Conservation (phyloP, 1,140 invertebrate species). For the Sycophaga agraensis region DNA sequence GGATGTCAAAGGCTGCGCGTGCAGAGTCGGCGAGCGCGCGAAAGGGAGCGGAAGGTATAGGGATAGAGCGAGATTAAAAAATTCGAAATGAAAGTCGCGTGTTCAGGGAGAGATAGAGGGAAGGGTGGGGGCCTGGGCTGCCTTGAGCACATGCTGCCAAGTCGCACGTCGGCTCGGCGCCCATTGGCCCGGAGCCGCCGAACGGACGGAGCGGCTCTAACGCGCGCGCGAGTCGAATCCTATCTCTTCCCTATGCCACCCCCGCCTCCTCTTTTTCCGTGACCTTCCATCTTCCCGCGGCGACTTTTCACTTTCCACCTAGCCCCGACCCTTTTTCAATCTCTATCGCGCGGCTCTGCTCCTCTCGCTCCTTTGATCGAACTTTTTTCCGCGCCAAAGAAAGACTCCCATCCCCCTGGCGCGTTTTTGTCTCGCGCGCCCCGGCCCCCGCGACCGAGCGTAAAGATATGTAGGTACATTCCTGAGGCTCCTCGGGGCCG, state of each 20-base stretch:
- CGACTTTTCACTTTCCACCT: slow-evolving; percentile 14
- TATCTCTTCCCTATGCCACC: slow-evolving; percentile 4
- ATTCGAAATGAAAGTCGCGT: slow-evolving; percentile 28
- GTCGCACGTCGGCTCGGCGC: slow-evolving; percentile 29
- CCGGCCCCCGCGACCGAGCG: neutral
- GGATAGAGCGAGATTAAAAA: slow-evolving; percentile 28
- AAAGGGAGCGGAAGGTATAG: neutral
- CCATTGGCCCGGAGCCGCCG: slow-evolving; percentile 31
- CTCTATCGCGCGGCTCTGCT: neutral
- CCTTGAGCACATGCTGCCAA: slow-evolving; percentile 31
- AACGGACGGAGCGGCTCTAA: slow-evolving; percentile 32
- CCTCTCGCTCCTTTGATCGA: neutral
- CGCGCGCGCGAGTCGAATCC: slow-evolving; percentile 20
- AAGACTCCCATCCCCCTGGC: neutral
- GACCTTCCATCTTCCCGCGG: neutral
- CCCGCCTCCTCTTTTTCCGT: neutral
- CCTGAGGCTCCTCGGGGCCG: neutral
- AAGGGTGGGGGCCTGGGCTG: slow-evolving; percentile 29
- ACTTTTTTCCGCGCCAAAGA: neutral
- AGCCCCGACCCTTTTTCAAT: neutral
- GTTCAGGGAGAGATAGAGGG: slow-evolving; percentile 2
- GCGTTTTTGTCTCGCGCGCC: neutral
- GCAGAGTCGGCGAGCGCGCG: neutral
- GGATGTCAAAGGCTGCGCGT: neutral
- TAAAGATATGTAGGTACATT: slow-evolving; percentile 2